Conservation (phyloP, 2,888 invertebrate species). For the Chalcis sispes region DNA sequence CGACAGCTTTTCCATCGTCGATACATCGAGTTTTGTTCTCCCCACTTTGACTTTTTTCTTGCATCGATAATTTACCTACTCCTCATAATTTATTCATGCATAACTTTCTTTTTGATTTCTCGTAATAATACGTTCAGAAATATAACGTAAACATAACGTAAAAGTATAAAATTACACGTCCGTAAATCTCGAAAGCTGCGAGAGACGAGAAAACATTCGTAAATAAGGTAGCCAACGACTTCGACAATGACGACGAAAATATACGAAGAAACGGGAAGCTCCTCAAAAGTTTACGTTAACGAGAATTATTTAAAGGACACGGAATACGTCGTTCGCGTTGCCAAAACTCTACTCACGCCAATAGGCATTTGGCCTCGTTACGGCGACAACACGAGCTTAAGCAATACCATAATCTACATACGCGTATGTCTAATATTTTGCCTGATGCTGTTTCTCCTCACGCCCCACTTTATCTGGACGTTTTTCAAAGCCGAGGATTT, state of each 20-base stretch:
- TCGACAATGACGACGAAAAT: conserved; percentile 13
- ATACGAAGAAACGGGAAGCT: not conserved
- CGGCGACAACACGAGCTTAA: conserved; percentile 59
- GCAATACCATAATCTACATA: conserved; percentile 56
- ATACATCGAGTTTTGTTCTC: too few relatives aligned
- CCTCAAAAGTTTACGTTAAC: conserved; percentile 51
- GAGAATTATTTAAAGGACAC: conserved; percentile 63
- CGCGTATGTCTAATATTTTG: conserved; percentile 64
- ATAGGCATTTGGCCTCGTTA: conserved; percentile 70
- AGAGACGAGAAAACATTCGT: not conserved
- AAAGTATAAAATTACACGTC: not conserved
- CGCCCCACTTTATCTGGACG: conserved; percentile 69
- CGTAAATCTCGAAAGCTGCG: not conserved
- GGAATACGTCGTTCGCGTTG: conserved; percentile 66
- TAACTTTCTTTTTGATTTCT: conserved; percentile 20
- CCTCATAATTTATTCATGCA: conserved; percentile 30
- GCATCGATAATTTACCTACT: conserved; percentile 25
- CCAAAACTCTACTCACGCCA: conserved; percentile 66
- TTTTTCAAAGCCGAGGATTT: conserved; percentile 69
- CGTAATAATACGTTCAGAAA: conserved; percentile 24
- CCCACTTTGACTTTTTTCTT: conserved; percentile 4
- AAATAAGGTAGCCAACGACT: too few relatives aligned
- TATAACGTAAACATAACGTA: not conserved
- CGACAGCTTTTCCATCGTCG: too few relatives aligned
- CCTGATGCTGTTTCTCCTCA: conserved; percentile 68